Evolutionary conservation across 1,140 invertebrate genomes (phyloP).

Genomic region (Hestina assimilis): DNA sequence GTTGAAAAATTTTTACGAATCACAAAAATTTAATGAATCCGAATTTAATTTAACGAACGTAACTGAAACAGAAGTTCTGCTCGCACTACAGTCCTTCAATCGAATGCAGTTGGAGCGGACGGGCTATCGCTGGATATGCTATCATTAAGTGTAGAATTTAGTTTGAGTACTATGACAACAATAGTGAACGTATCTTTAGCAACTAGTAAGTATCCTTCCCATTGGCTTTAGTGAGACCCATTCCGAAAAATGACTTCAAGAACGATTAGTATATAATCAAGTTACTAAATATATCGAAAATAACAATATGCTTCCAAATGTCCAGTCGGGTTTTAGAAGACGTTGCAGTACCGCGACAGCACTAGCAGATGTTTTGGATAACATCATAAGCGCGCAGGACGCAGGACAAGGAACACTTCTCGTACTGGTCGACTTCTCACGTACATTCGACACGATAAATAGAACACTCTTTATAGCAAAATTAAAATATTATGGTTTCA

Average conservation of each 20-base stretch:
- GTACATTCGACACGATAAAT: slow-evolving; percentile 1
- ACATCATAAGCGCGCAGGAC: neutral
- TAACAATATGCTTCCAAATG: no score
- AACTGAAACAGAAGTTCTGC: neutral
- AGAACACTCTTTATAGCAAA: neutral
- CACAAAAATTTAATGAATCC: neutral
- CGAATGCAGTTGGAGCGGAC: neutral
- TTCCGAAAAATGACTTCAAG: no score
- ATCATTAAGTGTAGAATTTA: no score
- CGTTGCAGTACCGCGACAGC: no score
- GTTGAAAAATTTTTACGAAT: neutral
- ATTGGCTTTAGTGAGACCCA: no score
- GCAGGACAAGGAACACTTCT: neutral
- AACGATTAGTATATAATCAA: no score
- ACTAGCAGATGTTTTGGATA: neutral
- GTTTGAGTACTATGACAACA: no score
- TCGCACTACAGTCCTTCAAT: neutral
- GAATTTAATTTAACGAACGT: neutral
- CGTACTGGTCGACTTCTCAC: neutral
- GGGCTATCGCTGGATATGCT: neutral
- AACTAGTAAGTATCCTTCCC: no score
- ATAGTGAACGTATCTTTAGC: no score
- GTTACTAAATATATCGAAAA: no score
- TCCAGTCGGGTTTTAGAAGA: no score
- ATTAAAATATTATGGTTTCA: neutral